Evolutionary conservation across 1,140 invertebrate genomes (phyloP), one percentile per base, ranked within the genome.

Genomic region (Acromyrmex echinatior): DNA sequence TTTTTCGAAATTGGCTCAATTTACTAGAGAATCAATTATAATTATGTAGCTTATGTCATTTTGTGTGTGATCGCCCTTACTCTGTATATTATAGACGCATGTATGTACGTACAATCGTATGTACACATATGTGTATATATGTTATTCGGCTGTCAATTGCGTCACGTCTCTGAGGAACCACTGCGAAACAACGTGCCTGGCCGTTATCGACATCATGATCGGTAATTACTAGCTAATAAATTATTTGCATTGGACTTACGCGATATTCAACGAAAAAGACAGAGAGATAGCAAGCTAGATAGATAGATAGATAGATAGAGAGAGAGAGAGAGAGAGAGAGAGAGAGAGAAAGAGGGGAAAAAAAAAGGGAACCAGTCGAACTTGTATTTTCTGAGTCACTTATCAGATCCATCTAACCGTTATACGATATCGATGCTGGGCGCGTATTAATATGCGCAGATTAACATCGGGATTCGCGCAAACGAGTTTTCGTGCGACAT

Each of bases 221-320:
- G 86, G 70, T 85, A 90, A 90, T 90, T 90, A 82, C 49, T 39
- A 62, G 79, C 56, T 87, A 73, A 87, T 87, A 87, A 85, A 84
- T 87, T 85, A 84, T 84, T 62, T 68, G 62, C 31, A 39, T 53
- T 51, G 9, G 21, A 7, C 14, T 86, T 84, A 76, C 10, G 58
- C 58, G 80, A 84, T 74, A 74, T 76, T 84, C 71, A 39, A 39
- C 63, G 63, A 81, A 74, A 88, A 25, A 62, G n/a, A 66, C 35
- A 45, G 1, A 21, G 1, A 16, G 28, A 56, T 14, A 35, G 21
- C 9, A 6, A 62, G 25, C 10, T 2, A 62, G 21, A 74, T 21
- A 70, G 66, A 21, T n/a, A 66, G 25, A 25, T 25, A 25, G 0
- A 25, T 0, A 35, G 28, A 3, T 18, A 16, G 16, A 28, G 18